Evolutionary conservation across 2,797 vertebrate species (phyloP).

Genomic region (Crocodylus rhombifer): DNA sequence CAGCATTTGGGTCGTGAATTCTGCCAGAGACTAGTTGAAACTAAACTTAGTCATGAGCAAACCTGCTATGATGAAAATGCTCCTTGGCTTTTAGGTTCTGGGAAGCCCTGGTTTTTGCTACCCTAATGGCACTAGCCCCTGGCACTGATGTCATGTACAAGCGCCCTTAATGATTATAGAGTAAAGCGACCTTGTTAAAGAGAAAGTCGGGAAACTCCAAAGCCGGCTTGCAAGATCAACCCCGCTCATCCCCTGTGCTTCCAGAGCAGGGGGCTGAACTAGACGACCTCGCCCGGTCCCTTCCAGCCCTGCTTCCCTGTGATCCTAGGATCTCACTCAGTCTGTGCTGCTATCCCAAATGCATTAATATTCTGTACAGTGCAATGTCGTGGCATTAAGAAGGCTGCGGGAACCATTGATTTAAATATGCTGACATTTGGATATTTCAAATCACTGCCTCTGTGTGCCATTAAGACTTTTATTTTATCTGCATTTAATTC

Average conservation of each 20-base stretch:
- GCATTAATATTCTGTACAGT: not conserved
- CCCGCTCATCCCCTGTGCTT: too few relatives aligned
- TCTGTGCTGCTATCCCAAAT: not conserved
- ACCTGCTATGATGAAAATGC: not conserved
- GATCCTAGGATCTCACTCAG: not conserved
- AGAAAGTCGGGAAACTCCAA: not conserved
- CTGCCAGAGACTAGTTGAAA: not conserved
- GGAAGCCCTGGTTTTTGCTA: not conserved
- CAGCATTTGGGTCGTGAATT: conserved; percentile 9
- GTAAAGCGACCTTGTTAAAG: too few relatives aligned
- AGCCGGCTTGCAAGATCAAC: too few relatives aligned
- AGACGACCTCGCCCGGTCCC: not conserved
- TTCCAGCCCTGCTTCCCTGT: too few relatives aligned
- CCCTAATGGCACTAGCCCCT: too few relatives aligned
- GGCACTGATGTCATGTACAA: too few relatives aligned
- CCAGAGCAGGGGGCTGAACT: too few relatives aligned
- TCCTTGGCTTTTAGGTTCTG: not conserved
- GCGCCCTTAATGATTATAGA: too few relatives aligned
- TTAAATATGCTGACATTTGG: not conserved
- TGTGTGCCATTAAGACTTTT: not conserved
- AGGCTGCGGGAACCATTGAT: not conserved
- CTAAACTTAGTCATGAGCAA: not conserved
- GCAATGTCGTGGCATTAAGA: not conserved
- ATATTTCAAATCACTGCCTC: not conserved
- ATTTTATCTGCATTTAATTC: too few relatives aligned